Evolutionary conservation across 2,113 vertebrate species (phyloP).

Genomic region (Anolis sagrei): DNA sequence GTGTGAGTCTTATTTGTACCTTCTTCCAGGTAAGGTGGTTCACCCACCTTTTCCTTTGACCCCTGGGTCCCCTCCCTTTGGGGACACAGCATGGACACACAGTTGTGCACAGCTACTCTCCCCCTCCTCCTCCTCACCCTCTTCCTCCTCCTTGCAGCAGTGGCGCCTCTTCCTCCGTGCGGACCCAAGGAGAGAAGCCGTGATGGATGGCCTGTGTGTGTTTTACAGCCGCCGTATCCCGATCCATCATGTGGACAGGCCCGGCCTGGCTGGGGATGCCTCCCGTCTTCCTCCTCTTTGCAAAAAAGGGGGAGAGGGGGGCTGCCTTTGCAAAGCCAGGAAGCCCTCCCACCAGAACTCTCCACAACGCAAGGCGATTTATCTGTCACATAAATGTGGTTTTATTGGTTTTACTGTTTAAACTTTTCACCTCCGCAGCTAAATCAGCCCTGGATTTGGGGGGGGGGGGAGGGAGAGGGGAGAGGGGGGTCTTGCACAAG

Average conservation of each 20-base stretch:
- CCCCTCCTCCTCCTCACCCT: too few relatives aligned
- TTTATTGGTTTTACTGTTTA: constrained; percentile 74
- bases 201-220: constrained; percentile 54
- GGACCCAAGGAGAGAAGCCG: neutral
- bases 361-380: constrained; percentile 50
- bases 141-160: too few relatives aligned
- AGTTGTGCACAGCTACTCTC: too few relatives aligned
- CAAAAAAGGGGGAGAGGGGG: too few relatives aligned
- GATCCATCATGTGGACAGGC: constrained; percentile 53
- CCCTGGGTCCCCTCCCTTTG: too few relatives aligned
- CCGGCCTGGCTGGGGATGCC: neutral
- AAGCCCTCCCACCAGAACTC: constrained; percentile 42
- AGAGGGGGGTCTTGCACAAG: neutral
- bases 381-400: constrained; percentile 72
- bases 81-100: too few relatives aligned
- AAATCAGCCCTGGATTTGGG: constrained; percentile 23
- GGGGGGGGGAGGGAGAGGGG: too few relatives aligned
- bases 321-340: neutral
- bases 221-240: constrained; percentile 42
- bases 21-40: too few relatives aligned
- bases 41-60: too few relatives aligned
- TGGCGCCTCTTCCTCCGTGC: too few relatives aligned
- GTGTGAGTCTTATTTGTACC: too few relatives aligned
- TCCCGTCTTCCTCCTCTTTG: neutral
- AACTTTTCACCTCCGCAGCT: constrained; percentile 77